These are phyloP conservation scores for Melanophora roralis DNA, from an alignment of 2,888 invertebrate genomes.

Conservation along the genomic window DNA sequence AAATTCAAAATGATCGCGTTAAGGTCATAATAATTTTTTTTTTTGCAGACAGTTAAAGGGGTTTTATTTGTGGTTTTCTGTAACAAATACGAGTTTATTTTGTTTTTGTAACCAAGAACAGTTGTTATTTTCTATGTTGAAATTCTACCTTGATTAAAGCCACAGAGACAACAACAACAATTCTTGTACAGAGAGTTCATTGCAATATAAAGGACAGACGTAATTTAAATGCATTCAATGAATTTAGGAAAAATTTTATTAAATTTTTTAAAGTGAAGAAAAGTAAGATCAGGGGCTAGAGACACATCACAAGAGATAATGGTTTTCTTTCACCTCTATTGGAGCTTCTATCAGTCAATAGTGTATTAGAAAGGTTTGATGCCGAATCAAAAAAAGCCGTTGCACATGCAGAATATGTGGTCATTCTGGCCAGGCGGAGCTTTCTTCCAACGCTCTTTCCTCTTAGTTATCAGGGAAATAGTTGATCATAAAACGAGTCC, in stretches of 20 bases:
- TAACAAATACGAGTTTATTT: not conserved
- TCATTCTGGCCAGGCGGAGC: no score
- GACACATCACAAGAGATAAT: no score
- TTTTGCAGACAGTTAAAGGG: slow-evolving; percentile 14
- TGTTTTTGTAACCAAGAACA: slow-evolving; percentile 4
- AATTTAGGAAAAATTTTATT: not conserved
- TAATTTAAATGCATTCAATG: not conserved
- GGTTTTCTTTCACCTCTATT: no score
- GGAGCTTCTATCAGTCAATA: no score
- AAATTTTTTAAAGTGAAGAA: no score
- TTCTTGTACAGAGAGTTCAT: not conserved
- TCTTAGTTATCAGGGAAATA: no score
- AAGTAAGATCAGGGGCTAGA: no score
- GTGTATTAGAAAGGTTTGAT: no score
- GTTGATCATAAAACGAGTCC: no score
- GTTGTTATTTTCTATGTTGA: not conserved
- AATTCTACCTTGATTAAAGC: slow-evolving; percentile 1
- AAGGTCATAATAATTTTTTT: slow-evolving; percentile 35
- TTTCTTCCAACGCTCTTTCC: no score
- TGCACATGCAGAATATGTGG: no score
- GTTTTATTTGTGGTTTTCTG: slow-evolving; percentile 1
- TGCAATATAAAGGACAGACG: not conserved
- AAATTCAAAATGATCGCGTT: slow-evolving; percentile 27
- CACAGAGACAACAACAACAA: not conserved
- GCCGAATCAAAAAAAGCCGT: no score